These are phyloP conservation scores for Palythoa grandiflora DNA, from an alignment of 92 coral and sea anemone genomes.

Conservation along the genomic window DNA sequence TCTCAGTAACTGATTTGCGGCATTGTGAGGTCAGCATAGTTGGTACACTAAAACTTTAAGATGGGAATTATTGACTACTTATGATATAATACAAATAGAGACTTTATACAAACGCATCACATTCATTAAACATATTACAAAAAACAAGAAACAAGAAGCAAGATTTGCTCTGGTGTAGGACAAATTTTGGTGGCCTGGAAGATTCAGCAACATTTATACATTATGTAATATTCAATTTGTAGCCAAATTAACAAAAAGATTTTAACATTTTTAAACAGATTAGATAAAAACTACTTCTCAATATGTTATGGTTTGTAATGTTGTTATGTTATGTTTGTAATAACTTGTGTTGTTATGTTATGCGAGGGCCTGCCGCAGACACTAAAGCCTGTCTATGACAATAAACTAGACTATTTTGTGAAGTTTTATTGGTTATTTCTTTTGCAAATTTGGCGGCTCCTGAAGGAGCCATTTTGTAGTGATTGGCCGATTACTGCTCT, in stretches of 20 bases:
- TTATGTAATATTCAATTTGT: neutral
- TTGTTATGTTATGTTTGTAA: too few species aligned
- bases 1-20: too few species aligned
- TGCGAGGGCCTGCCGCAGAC: constrained; percentile 14
- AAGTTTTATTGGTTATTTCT: constrained; percentile 3
- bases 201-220: neutral
- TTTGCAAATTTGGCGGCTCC: constrained; percentile 25
- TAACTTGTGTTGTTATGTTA: constrained; percentile 3
- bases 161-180: neutral
- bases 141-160: too few species aligned
- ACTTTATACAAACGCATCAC: too few species aligned
- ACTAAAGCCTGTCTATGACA: neutral
- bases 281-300: constrained; percentile 6
- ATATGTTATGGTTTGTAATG: constrained; percentile 3
- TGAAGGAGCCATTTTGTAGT: neutral
- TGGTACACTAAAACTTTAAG: too few species aligned
- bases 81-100: too few species aligned
- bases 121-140: too few species aligned
- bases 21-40: too few species aligned
- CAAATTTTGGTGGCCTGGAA: neutral
- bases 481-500: neutral
- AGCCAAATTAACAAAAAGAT: neutral
- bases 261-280: constrained; percentile 9
- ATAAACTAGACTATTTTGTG: constrained; percentile 7
- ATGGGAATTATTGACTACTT: too few species aligned